Base-by-base conservation (phyloP, 2,797 vertebrate genomes). In the Gymnothorax javanicus region DNA sequence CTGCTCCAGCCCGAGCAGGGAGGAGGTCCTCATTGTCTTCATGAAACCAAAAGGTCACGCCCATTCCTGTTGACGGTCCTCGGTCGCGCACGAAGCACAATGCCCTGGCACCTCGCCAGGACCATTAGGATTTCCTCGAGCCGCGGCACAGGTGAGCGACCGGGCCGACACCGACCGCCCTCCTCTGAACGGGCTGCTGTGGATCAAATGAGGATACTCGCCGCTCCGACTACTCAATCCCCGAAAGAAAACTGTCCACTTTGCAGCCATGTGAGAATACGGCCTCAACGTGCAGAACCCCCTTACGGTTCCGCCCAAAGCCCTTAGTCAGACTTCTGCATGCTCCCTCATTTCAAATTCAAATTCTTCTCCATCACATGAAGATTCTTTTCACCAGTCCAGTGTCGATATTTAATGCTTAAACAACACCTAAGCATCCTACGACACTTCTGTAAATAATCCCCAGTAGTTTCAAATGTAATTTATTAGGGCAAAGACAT, bases 61-160 rank as follows among this genome's bases (percentile, higher is more conserved):
- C 59, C 67, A 86, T 88, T 88, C 87, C 87, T 88, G 87, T 88
- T 88, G 87, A 88, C 64, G 82, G 73, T 84, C 85, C 43, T 69
- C 5, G 59, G 67, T 69, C 25, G 59, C 20, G 23, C 67, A 27
- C 60, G 57, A 60, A 64, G 82, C 50, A 88, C 87, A 88, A 88
- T 88, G 86, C 79, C n/a, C 82, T 88, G 85, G 85, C 87, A 69
- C 86, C 79, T 85, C 50, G 87, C 85, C 85, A 79, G 58, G 43
- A 7, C 12, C 20, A 20, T 84, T 81, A 88, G 85, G 85, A 86
- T 88, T 86, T 88, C 87, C 87, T 86, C 7, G 71, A 64, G 82
- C 77, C 59, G 12, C 23, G 12, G 59, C 27, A 50, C 50, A 73
- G 73, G 56, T 54, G 84, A 82, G 33, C 58, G 82, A 88, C 87